Percentiles rank a stretch among this genome's conserved stretches.
These are phyloP conservation scores for Austrofundulus limnaeus DNA, from an alignment of 2,113 vertebrate genomes.

Conservation along the genomic window DNA sequence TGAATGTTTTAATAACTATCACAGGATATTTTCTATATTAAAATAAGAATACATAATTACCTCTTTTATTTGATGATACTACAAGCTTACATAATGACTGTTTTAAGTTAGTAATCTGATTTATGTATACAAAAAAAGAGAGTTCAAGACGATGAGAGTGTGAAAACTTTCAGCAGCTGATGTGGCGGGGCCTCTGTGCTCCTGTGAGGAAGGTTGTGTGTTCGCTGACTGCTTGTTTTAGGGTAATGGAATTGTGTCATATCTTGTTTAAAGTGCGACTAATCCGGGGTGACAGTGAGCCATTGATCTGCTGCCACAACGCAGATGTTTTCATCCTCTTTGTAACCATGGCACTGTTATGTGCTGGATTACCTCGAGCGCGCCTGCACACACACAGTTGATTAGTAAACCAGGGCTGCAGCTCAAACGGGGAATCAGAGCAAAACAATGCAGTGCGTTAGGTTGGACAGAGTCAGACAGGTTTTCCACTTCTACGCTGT, in stretches of 20 bases:
- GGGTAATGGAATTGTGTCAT: conserved; percentile 78
- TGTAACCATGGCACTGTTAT: conserved; percentile 66
- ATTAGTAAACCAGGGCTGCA: conserved; percentile 56
- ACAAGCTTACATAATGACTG: neutral
- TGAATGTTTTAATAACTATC: conserved; percentile 33
- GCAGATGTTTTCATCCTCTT: conserved; percentile 72
- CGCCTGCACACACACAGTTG: conserved; percentile 53
- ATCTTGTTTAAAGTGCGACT: conserved; percentile 76
- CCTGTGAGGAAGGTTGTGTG: conserved; percentile 34
- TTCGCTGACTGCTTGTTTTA: conserved; percentile 58
- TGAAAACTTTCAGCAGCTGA: conserved; percentile 10
- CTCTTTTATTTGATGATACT: neutral
- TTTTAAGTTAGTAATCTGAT: conserved; percentile 14
- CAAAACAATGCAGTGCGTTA: conserved; percentile 35
- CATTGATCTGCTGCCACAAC: conserved; percentile 75
- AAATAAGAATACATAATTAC: conserved; percentile 19
- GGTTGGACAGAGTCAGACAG: conserved; percentile 14
- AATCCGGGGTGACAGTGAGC: conserved; percentile 73
- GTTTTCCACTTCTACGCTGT: neutral
- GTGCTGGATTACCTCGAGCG: conserved; percentile 69
- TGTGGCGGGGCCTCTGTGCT: conserved; percentile 3
- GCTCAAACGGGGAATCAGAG: conserved; percentile 24
- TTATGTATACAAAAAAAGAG: conserved; percentile 20
- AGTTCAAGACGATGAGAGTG: conserved; percentile 45
- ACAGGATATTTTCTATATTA: conserved; percentile 26